phyloP scores from a whole-genome alignment of 2,113 vertebrate genomes.

The Mormoops blainvillei region DNA sequence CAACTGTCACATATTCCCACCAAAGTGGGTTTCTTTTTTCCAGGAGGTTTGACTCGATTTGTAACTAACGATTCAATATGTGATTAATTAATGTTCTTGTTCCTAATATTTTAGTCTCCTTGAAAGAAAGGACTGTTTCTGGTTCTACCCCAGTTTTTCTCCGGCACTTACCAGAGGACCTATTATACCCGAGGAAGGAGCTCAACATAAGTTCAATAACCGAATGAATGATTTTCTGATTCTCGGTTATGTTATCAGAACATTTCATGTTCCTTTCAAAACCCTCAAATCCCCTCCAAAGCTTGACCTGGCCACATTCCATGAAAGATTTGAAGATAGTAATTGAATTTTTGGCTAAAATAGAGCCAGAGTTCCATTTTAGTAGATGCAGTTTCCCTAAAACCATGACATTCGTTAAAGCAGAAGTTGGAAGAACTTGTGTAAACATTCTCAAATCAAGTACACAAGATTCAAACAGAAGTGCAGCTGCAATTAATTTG shows the following conservation, averaged over 20 bases:
- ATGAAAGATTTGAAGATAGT: background rate
- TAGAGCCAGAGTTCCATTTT: background rate
- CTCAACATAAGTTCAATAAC: background rate
- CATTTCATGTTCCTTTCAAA: background rate
- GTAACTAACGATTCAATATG: background rate
- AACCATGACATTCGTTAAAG: constrained; percentile 67
- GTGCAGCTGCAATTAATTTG: constrained; percentile 76
- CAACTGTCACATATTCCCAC: background rate
- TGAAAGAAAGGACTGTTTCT: background rate
- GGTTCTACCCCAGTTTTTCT: background rate
- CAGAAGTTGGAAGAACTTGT: constrained; percentile 52
- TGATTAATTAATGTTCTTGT: background rate
- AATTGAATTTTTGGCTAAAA: constrained; percentile 26
- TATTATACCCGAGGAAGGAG: background rate
- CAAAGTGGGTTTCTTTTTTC: background rate
- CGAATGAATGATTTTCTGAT: background rate
- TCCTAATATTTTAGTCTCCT: background rate
- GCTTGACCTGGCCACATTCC: background rate
- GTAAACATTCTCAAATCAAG: constrained; percentile 64
- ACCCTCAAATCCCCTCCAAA: background rate
- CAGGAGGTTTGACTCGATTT: background rate
- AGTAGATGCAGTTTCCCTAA: background rate
- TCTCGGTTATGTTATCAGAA: background rate
- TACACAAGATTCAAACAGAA: constrained; percentile 63
- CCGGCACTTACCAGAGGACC: background rate